Evolutionary conservation across 2,888 invertebrate species (phyloP), one percentile per base, ranked within the genome.

Genomic region (Anorthoa munda): DNA sequence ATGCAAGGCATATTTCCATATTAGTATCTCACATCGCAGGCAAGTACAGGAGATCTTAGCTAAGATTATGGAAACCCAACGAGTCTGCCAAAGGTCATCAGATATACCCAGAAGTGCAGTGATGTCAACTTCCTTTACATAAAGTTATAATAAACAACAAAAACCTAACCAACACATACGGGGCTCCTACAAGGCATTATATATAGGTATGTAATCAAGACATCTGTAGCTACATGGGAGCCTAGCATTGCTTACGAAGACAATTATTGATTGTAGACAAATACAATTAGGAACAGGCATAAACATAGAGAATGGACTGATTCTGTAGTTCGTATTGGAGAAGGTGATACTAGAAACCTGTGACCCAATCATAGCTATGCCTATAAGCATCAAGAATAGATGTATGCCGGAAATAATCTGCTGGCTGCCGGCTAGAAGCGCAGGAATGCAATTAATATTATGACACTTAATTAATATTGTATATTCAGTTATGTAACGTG

Each of bases 381-480:
- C 5, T 31, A 39, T 39, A 9, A 39, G 39, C 39, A 9, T 66
- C 74, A 70, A 67, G 21, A 77, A 56, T 74, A 81, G 65, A 81
- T 53, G 26, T 21, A 55, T 45, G 66, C 63, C 69, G 50, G 78
- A 66, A 74, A 56, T 66, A 21, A 81, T 66, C 51, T 51, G 21
- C 56, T 77, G 73, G 60, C 65, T 13, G 53, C 39, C 66, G 61
- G 61, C 75, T n/a, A 48, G 66, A 59, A 48, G 66, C 50, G 45
- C 56, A 51, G 55, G 50, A 81, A 81, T 81, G 75, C 58, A 71
- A 71, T 77, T 69, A 68, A 77, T 50, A 74, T 72, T 66, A 78
- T 73, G 58, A 64, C 59, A 56, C 12, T 26, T 11, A 17, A 64
- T 69, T 66, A 21, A 50, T 74, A 21, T 65, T 39, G 31, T 51